Base-by-base conservation (phyloP, 2,113 vertebrate species). In the Scortum barcoo region DNA sequence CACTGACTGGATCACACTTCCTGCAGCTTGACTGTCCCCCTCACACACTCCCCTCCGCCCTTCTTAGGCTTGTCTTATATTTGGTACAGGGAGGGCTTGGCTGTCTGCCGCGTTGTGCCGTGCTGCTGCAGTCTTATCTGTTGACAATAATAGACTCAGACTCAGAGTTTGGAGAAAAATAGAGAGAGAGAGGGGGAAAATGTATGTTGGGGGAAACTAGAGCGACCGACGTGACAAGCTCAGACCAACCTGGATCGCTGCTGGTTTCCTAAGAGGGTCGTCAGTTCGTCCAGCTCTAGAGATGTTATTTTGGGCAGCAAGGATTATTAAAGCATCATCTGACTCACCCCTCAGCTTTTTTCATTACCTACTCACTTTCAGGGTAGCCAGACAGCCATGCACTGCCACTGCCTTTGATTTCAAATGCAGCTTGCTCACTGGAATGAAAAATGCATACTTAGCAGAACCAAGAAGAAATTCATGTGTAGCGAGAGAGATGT, bases 361-460 rank as follows among this genome's bases (percentile, higher is more conserved):
- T 92, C 86, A 90, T 92, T 92, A 92, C 87, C 86, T 85, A 86
- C 72, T 80, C 72, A 67, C 75, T 90, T 81, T 89, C 57, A 83
- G 63, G 80, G 79, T 28, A 85, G 83, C 83, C 87, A 92, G 88
- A 93, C 85, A 93, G 85, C 81, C 76, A 48, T 28, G 73, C 78
- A 90, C 81, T 86, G 19, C 89, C 72, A 83, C 89, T 72, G 66
- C 77, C 85, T 91, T 92, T 94, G 90, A 94, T 93, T 94, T 90
- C 56, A 72, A 91, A 94, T 92, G 86, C 92, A 90, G 86, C 75
- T 50, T 81, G 70, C 84, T 91, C 90, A 82, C 88, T 81, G 86
- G 84, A 83, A 93, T 92, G 87, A 94, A 94, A 94, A 94, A 92
- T 92, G 92, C 92, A 91, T 86, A 90, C 88, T 93, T 92, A 85